Evolutionary conservation across 2,888 invertebrate genomes (phyloP), one percentile per base, ranked within the genome.

Genomic region (Apomyelois bistriatella): DNA sequence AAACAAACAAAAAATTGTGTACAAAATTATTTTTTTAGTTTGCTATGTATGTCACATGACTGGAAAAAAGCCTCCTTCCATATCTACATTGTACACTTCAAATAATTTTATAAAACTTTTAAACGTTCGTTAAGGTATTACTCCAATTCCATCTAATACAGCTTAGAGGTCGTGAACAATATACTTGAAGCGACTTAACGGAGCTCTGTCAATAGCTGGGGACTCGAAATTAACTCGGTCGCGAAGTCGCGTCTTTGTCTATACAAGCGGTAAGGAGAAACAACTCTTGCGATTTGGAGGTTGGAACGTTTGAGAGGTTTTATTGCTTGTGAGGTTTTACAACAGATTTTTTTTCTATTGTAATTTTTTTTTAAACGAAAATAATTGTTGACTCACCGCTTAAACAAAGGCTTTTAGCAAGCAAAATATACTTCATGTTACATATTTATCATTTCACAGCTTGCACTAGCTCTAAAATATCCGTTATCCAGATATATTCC

Each of bases 1-100:
- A 54, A 56, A 65, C 65, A 57, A 56, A 43, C 12, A 28, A 48
- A 22, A 28, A 3, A 32, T 40, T 30, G 10, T 51, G 28, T 36
- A 28, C 3, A 35, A 38, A 32, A 22, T 22, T 10, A 22, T 22
- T 3, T 22, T n/a, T n/a, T n/a, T n/a, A n/a, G n/a, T n/a, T n/a
- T n/a, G n/a, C n/a, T n/a, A n/a, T n/a, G n/a, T n/a, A n/a, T n/a
- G n/a, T n/a, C n/a, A n/a, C n/a, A n/a, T n/a, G n/a, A n/a, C n/a
- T n/a, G n/a, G n/a, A n/a, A n/a, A n/a, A n/a, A n/a, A n/a, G n/a
- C n/a, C n/a, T n/a, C n/a, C n/a, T n/a, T n/a, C n/a, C n/a, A n/a
- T n/a, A n/a, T n/a, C n/a, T n/a, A n/a, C n/a, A n/a, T n/a, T n/a
- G n/a, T n/a, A n/a, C n/a, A n/a, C n/a, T n/a, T n/a, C n/a, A 22